Conservation (phyloP, 2,113 vertebrate genomes). For the Ivindomyrus marchei region DNA sequence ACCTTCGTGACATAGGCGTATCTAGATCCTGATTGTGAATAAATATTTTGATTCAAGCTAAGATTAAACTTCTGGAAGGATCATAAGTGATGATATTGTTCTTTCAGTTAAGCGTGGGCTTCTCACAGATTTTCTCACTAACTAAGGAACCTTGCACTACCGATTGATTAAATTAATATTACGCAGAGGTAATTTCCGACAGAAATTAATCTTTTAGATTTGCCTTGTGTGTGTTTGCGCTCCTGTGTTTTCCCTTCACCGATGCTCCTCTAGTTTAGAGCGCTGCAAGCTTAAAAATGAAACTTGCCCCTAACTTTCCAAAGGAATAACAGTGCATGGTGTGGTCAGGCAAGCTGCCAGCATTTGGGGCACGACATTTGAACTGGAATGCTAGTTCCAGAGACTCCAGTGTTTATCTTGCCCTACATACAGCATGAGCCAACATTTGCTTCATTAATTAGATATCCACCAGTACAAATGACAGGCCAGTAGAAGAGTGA, state of each 20-base stretch:
- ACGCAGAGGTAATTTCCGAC: constrained; percentile 11
- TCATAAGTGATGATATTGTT: not conserved
- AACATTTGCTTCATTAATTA: constrained; percentile 11
- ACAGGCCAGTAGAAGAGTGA: not conserved
- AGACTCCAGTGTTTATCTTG: not conserved
- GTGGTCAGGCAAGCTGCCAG: not conserved
- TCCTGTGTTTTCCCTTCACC: constrained; percentile 10
- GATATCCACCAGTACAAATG: not conserved
- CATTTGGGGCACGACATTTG: not conserved
- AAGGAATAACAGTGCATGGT: not conserved
- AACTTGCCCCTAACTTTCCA: constrained; percentile 15
- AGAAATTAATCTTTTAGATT: constrained; percentile 15
- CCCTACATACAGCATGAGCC: not conserved
- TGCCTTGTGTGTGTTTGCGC: not conserved
- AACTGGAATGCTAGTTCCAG: not conserved
- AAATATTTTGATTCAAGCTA: not conserved
- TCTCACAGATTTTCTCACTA: not conserved
- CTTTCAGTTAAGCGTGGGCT: not conserved
- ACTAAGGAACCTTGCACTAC: not conserved
- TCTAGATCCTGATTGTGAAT: not conserved
- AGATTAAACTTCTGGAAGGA: not conserved
- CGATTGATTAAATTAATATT: constrained; percentile 9
- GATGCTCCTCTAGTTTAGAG: constrained; percentile 15
- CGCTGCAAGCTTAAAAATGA: constrained; percentile 12
- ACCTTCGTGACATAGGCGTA: not conserved